These are phyloP conservation scores for Acronicta psi DNA, from an alignment of 2,888 invertebrate genomes.

Conservation along the genomic window DNA sequence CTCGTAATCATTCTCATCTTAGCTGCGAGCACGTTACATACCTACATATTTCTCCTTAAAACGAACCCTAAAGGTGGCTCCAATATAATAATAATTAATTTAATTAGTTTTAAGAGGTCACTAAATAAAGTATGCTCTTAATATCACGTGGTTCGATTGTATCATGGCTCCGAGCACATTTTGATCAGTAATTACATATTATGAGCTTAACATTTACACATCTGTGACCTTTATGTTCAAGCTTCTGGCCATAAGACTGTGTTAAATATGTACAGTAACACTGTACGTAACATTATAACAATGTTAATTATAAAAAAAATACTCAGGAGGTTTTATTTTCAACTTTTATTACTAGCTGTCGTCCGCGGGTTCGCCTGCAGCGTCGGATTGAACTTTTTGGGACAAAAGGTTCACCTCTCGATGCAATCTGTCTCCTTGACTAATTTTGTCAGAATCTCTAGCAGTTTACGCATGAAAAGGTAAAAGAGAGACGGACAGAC, in stretches of 20 bases:
- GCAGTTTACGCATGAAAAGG: too few relatives aligned
- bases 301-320: slow-evolving; percentile 2
- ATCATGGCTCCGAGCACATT: slow-evolving; percentile 13
- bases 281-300: background rate
- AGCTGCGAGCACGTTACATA: background rate
- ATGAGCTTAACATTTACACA: slow-evolving; percentile 25
- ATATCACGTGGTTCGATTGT: slow-evolving; percentile 14
- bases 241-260: slow-evolving; percentile 12
- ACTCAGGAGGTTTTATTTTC: too few relatives aligned
- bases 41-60: background rate
- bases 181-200: slow-evolving; percentile 26
- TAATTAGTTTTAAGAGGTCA: slow-evolving; percentile 4
- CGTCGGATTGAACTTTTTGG: too few relatives aligned
- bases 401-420: too few relatives aligned
- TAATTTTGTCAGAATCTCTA: too few relatives aligned
- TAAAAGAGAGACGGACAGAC: too few relatives aligned
- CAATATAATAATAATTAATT: background rate
- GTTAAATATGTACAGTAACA: slow-evolving; percentile 1
- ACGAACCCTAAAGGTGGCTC: background rate
- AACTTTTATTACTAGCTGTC: too few relatives aligned
- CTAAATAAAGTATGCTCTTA: slow-evolving; percentile 2
- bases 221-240: slow-evolving; percentile 23
- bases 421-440: too few relatives aligned
- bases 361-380: too few relatives aligned
- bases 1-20: too few relatives aligned